Percentiles rank a stretch among this genome's conserved stretches.
phyloP scores from a whole-genome alignment of 2,888 invertebrate genomes.

The Tipula vernalis region DNA sequence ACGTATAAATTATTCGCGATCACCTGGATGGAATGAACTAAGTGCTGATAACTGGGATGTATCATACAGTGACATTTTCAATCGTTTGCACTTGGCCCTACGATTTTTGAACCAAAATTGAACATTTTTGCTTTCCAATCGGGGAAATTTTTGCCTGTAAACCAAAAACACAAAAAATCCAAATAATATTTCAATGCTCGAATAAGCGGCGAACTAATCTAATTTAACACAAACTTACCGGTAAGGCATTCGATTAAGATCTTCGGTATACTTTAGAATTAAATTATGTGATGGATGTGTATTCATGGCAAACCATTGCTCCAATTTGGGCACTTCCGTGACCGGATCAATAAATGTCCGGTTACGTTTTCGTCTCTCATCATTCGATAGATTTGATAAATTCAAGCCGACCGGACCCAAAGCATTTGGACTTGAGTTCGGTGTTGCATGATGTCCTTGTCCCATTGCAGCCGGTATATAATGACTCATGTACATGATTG shows the following conservation, averaged over 20 bases:
- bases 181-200: slow-evolving; percentile 17
- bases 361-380: slow-evolving; percentile 86
- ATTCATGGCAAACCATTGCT: slow-evolving; percentile 94
- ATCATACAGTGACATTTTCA: slow-evolving; percentile 83
- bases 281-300: slow-evolving; percentile 97
- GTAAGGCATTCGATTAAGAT: slow-evolving; percentile 93
- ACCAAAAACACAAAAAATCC: not conserved
- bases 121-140: slow-evolving; percentile 97
- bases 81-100: slow-evolving; percentile 92
- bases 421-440: slow-evolving; percentile 25
- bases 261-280: slow-evolving; percentile 95
- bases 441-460: slow-evolving; percentile 25
- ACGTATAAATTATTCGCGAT: slow-evolving; percentile 26
- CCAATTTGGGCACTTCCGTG: slow-evolving; percentile 87
- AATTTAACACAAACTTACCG: slow-evolving; percentile 26
- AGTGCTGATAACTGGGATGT: slow-evolving; percentile 29
- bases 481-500: slow-evolving; percentile 86
- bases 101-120: slow-evolving; percentile 99
- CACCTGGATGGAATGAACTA: slow-evolving; percentile 33
- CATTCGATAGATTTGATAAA: slow-evolving; percentile 53
- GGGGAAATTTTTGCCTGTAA: slow-evolving; percentile 88
- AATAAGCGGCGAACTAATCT: not conserved
- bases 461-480: slow-evolving; percentile 57
- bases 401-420: slow-evolving; percentile 48
- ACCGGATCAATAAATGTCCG: slow-evolving; percentile 99